phyloP scores from a whole-genome alignment of 64 coral and sea anemone genomes.

The Stichodactyla mertensii region DNA sequence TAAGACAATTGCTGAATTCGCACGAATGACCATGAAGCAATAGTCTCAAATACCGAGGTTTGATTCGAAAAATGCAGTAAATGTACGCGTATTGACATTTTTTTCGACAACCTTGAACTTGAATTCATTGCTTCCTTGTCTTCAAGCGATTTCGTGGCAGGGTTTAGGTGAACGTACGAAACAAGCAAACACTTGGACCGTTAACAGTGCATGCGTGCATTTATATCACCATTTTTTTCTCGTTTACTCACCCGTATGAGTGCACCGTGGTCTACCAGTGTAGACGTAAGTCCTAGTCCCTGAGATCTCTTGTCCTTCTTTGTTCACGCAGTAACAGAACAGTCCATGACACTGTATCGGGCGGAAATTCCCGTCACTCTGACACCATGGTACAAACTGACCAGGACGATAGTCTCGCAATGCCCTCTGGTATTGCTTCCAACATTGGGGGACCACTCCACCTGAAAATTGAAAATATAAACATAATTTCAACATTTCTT shows the following conservation, averaged over 20 bases:
- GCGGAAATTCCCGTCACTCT: conserved; percentile 50
- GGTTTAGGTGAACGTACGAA: too few relatives aligned
- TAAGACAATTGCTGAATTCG: too few relatives aligned
- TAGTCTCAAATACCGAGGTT: too few relatives aligned
- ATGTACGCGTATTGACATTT: too few relatives aligned
- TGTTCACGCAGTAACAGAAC: conserved; percentile 71
- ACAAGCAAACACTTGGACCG: too few relatives aligned
- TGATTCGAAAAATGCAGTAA: too few relatives aligned
- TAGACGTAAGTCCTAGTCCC: conserved; percentile 54
- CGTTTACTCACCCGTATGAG: conserved; percentile 44
- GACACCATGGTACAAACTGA: conserved; percentile 56
- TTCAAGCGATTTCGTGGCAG: too few relatives aligned
- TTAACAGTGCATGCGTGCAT: too few relatives aligned
- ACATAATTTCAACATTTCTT: not conserved
- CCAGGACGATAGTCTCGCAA: conserved; percentile 20
- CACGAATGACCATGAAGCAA: too few relatives aligned
- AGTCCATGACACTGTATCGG: conserved; percentile 52
- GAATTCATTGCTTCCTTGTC: too few relatives aligned
- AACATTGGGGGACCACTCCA: conserved; percentile 12
- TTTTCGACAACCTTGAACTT: too few relatives aligned
- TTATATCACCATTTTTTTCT: too few relatives aligned
- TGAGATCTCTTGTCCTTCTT: conserved; percentile 51
- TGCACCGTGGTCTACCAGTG: conserved; percentile 60
- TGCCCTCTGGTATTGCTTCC: conserved; percentile 46
- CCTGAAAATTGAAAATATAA: not conserved